Conservation (phyloP, 2,113 vertebrate genomes). For the Cryptotis parvus region DNA sequence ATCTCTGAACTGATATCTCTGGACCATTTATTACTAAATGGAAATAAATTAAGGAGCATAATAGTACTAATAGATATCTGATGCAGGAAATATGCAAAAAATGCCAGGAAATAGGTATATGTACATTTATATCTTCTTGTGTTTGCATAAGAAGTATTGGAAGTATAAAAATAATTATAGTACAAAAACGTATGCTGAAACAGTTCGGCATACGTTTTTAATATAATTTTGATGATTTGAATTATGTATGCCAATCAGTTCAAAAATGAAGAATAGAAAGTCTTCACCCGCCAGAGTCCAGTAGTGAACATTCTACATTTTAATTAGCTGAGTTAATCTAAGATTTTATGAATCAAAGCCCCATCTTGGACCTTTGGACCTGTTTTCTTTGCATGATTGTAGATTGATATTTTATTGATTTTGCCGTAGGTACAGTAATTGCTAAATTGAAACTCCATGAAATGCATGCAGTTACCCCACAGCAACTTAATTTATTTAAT, state of each 20-base stretch:
- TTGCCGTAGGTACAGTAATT: conserved; percentile 80
- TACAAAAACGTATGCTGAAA: too few relatives aligned
- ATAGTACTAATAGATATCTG: not conserved
- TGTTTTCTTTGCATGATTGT: conserved; percentile 67
- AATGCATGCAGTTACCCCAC: conserved; percentile 75
- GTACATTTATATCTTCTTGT: not conserved
- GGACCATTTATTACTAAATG: conserved; percentile 12
- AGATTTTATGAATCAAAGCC: conserved; percentile 53
- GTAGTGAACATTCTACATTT: not conserved
- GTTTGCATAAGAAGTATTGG: not conserved
- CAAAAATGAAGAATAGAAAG: conserved; percentile 2
- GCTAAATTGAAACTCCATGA: conserved; percentile 84
- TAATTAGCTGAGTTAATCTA: conserved; percentile 10
- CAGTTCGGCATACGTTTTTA: not conserved
- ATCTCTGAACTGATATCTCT: too few relatives aligned
- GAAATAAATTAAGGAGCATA: conserved; percentile 25
- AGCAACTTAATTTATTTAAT: conserved; percentile 87
- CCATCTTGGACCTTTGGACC: conserved; percentile 20
- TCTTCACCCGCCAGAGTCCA: not conserved
- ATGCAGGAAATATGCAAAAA: not conserved
- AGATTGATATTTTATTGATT: conserved; percentile 79
- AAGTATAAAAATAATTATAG: conserved; percentile 23
- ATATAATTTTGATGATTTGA: conserved; percentile 17
- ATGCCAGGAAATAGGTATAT: not conserved
- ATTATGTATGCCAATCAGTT: not conserved